A percentile compares a stretch with the other conserved stretches of the same genome.
Conservation (phyloP, 1,140 invertebrate genomes). For the Drosophila parabipectinata region DNA sequence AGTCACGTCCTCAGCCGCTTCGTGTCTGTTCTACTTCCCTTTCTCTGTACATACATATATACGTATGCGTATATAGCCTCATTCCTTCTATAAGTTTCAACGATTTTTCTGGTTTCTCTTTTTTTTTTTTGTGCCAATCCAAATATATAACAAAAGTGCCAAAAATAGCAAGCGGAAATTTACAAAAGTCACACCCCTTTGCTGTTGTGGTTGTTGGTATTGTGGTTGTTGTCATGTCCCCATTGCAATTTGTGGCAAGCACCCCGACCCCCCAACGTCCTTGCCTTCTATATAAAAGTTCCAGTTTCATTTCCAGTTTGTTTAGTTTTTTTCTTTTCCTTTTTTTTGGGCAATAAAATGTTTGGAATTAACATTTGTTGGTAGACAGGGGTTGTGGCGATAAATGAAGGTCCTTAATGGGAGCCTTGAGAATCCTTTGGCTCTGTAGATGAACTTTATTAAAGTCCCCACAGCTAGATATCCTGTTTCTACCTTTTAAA, state of each 20-base stretch:
- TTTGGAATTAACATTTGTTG: conserved; percentile 63
- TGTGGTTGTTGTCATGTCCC: not conserved
- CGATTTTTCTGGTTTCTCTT: conserved; percentile 23
- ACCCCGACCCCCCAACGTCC: conserved; percentile 2
- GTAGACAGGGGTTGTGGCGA: conserved; percentile 8
- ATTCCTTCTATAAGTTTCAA: conserved; percentile 28
- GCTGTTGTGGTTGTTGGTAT: not conserved
- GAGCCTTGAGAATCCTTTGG: conserved; percentile 39
- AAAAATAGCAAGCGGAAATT: conserved; percentile 44
- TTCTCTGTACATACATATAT: conserved; percentile 18
- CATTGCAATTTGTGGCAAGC: conserved; percentile 39
- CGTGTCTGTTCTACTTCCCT: conserved; percentile 49
- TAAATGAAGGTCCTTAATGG: conserved; percentile 17
- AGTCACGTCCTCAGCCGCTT: conserved; percentile 67
- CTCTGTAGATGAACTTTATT: conserved; percentile 26
- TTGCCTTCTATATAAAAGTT: conserved; percentile 8
- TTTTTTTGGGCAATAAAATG: conserved; percentile 48
- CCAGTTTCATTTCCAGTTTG: conserved; percentile 19
- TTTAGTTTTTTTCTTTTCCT: conserved; percentile 24
- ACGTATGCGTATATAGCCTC: conserved; percentile 19
- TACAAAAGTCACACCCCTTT: conserved; percentile 44
- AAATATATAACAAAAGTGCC: conserved; percentile 43
- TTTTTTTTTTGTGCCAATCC: conserved; percentile 1
- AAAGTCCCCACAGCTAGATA: conserved; percentile 1
- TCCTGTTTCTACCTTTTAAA: not conserved